Evolutionary conservation across 1,140 invertebrate genomes (phyloP).

Genomic region (Lepidostoma basale): DNA sequence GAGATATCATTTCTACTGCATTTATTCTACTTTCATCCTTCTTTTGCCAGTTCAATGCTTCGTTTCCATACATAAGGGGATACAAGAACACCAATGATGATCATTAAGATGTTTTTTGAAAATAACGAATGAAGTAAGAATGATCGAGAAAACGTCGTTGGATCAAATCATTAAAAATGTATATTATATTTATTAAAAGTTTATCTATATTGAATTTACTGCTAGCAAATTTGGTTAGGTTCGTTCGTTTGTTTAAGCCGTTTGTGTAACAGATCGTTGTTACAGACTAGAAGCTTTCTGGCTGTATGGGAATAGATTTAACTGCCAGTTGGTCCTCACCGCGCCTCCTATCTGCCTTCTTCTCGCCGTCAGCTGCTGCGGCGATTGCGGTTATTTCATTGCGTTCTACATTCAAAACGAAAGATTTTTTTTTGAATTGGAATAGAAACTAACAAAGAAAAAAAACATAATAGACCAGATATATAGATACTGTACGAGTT

Average conservation of each 20-base stretch:
- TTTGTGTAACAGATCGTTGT: background rate
- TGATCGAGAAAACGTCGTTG: background rate
- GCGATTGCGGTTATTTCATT: background rate
- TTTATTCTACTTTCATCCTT: too few relatives aligned
- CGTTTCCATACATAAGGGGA: too few relatives aligned
- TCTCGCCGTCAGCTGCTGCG: background rate
- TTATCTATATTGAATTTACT: background rate
- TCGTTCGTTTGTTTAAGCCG: background rate
- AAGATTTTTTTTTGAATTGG: too few relatives aligned
- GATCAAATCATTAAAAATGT: background rate
- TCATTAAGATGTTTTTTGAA: too few relatives aligned
- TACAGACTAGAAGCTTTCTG: background rate
- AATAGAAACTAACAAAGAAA: too few relatives aligned
- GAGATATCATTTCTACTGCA: too few relatives aligned
- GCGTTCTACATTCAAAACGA: too few relatives aligned
- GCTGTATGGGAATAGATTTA: slow-evolving; percentile 20
- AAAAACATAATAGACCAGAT: too few relatives aligned
- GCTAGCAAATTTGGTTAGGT: background rate
- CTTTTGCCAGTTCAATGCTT: too few relatives aligned
- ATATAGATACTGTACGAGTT: too few relatives aligned
- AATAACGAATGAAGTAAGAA: background rate
- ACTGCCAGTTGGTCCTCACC: background rate
- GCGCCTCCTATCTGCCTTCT: too few relatives aligned
- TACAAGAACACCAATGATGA: too few relatives aligned
- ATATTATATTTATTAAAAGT: background rate